Percentiles rank a stretch among this genome's conserved stretches.
These are phyloP conservation scores for Merodon equestris DNA, from an alignment of 2,888 invertebrate species.

Conservation along the genomic window DNA sequence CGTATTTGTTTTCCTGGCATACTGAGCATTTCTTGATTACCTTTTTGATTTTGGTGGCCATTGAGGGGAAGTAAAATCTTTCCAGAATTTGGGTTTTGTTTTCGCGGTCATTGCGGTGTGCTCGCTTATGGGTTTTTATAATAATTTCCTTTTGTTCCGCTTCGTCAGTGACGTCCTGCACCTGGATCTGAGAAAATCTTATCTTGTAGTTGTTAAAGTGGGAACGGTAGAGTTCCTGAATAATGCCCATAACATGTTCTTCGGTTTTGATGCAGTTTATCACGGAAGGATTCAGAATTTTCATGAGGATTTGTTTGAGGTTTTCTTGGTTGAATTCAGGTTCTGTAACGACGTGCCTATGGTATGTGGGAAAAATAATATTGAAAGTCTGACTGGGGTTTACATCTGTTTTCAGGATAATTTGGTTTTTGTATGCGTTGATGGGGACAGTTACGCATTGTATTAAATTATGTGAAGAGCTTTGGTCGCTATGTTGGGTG, in stretches of 20 bases:
- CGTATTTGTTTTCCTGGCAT: too few relatives aligned
- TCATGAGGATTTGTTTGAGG: too few relatives aligned
- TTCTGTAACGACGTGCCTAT: too few relatives aligned
- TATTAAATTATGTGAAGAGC: too few relatives aligned
- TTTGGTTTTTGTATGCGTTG: slow-evolving; percentile 25
- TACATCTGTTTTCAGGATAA: too few relatives aligned
- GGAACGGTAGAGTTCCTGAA: slow-evolving; percentile 45
- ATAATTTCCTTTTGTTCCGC: slow-evolving; percentile 27
- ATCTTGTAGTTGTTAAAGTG: too few relatives aligned
- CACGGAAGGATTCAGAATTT: too few relatives aligned
- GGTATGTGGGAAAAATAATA: too few relatives aligned
- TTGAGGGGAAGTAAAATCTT: slow-evolving; percentile 55
- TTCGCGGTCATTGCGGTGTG: slow-evolving; percentile 42
- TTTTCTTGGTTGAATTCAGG: too few relatives aligned
- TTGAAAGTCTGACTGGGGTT: too few relatives aligned
- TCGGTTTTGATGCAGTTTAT: slow-evolving; percentile 37
- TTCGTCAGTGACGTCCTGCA: slow-evolving; percentile 32
- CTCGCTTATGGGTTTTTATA: slow-evolving; percentile 42
- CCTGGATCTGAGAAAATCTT: slow-evolving; percentile 28
- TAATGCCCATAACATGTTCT: slow-evolving; percentile 40
- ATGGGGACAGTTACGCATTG: too few relatives aligned
- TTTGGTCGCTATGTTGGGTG: too few relatives aligned
- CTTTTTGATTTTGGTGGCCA: slow-evolving; percentile 36
- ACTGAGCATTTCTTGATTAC: slow-evolving; percentile 51
- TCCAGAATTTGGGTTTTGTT: slow-evolving; percentile 53